Evolutionary conservation across 2,888 invertebrate genomes (phyloP).

Genomic region (Amiota mariae): DNA sequence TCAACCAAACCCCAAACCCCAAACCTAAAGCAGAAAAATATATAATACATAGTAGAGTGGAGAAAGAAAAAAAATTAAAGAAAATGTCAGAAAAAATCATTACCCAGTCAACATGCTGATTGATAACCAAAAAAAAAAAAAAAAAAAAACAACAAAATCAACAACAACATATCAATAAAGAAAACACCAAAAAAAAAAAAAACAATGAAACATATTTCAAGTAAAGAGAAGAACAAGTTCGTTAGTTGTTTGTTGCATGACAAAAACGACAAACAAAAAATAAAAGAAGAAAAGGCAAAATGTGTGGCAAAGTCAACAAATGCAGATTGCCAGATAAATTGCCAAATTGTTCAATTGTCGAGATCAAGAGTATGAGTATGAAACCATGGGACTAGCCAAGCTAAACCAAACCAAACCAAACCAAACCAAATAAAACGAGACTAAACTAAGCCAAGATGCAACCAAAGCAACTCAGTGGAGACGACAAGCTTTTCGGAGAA

Average conservation of each 20-base stretch:
- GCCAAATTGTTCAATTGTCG: slow-evolving; percentile 51
- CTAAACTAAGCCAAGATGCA: slow-evolving; percentile 21
- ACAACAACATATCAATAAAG: no score
- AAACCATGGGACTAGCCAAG: no score
- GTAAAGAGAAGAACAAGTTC: slow-evolving; percentile 56
- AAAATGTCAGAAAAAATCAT: slow-evolving; percentile 33
- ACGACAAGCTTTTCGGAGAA: slow-evolving; percentile 18
- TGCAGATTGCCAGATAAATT: slow-evolving; percentile 62
- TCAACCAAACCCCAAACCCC: slow-evolving; percentile 30
- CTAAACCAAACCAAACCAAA: no score
- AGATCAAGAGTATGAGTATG: no score
- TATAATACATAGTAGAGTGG: neutral
- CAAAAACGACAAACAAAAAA: slow-evolving; percentile 27
- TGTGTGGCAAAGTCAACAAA: slow-evolving; percentile 57
- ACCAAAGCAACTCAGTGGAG: slow-evolving; percentile 22
- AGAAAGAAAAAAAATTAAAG: slow-evolving; percentile 14
- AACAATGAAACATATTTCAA: neutral
- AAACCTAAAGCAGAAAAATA: neutral
- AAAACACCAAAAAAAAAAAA: no score
- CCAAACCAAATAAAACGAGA: no score
- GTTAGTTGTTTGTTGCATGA: slow-evolving; percentile 49
- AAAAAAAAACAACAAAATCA: neutral
- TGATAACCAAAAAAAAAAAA: neutral
- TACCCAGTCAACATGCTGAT: slow-evolving; percentile 21
- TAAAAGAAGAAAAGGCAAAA: slow-evolving; percentile 44